Evolutionary conservation across 2,113 vertebrate species (phyloP).

Genomic region (Cepphus grylle): DNA sequence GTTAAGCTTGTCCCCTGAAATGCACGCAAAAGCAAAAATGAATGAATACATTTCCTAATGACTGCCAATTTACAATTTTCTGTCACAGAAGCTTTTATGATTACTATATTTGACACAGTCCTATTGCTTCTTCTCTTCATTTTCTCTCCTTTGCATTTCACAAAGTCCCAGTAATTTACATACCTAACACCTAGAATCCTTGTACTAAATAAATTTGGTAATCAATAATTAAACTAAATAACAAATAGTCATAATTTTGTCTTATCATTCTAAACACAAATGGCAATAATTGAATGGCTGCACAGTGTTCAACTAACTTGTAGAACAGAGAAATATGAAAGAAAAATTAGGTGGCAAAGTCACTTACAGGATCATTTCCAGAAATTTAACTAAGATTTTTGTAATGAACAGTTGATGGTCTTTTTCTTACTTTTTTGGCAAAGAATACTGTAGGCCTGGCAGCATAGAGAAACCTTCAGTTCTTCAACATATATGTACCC

Average conservation of each 20-base stretch:
- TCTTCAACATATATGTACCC: not conserved
- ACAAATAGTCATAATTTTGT: not conserved
- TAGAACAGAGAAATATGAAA: not conserved
- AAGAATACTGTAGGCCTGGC: not conserved
- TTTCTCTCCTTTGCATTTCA: conserved; percentile 4
- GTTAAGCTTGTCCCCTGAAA: not conserved
- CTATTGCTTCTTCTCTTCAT: not conserved
- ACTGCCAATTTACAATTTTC: not conserved
- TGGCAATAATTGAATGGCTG: not conserved
- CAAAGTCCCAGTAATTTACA: not conserved
- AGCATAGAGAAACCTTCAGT: not conserved
- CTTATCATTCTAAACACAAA: not conserved
- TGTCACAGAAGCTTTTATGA: not conserved
- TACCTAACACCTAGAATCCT: not conserved
- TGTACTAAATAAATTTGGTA: not conserved
- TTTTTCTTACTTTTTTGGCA: not conserved
- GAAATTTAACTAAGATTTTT: not conserved
- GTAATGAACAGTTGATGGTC: not conserved
- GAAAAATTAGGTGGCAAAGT: not conserved
- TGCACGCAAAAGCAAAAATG: not conserved
- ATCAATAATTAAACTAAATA: not conserved
- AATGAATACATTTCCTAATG: conserved; percentile 6
- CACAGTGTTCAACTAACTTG: not conserved
- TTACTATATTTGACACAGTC: conserved; percentile 1
- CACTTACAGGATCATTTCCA: not conserved